Conservation (phyloP, 37 sponge, comb jelly and placozoan genomes). For the Halisarca cf. caerulea region DNA sequence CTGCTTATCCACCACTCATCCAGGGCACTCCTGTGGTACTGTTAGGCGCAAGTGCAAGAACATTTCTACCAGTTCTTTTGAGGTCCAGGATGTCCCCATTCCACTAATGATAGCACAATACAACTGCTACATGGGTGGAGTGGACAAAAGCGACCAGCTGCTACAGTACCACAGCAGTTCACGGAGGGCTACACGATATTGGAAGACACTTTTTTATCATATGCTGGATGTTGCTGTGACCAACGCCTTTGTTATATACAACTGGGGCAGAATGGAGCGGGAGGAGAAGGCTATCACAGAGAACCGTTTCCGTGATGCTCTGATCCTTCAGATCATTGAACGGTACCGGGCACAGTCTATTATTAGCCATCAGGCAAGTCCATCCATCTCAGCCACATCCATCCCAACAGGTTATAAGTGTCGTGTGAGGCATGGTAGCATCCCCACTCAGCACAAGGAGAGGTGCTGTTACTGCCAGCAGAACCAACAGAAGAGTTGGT, state of each 20-base stretch:
- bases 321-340: neutral
- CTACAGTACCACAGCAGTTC: constrained; percentile 28
- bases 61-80: neutral
- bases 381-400: no score
- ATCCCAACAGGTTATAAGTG: no score
- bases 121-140: constrained; percentile 54
- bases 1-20: neutral
- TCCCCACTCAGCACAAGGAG: no score
- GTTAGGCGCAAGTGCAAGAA: neutral
- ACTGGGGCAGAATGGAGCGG: neutral
- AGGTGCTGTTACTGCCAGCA: no score
- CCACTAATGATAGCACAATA: constrained; percentile 2
- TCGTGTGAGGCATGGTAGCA: no score
- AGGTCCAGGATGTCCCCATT: neutral
- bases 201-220: constrained; percentile 61
- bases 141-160: constrained; percentile 42
- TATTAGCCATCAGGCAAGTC: neutral
- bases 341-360: neutral
- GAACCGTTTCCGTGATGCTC: neutral
- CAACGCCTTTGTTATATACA: constrained; percentile 35
- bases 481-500: neutral
- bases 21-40: neutral
- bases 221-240: constrained; percentile 47
- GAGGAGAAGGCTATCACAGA: neutral
- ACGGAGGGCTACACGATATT: constrained; percentile 32